A percentile compares a stretch with the other conserved stretches of the same genome.
phyloP scores from a whole-genome alignment of 2,888 invertebrate species.

The Chorisops tibialis region DNA sequence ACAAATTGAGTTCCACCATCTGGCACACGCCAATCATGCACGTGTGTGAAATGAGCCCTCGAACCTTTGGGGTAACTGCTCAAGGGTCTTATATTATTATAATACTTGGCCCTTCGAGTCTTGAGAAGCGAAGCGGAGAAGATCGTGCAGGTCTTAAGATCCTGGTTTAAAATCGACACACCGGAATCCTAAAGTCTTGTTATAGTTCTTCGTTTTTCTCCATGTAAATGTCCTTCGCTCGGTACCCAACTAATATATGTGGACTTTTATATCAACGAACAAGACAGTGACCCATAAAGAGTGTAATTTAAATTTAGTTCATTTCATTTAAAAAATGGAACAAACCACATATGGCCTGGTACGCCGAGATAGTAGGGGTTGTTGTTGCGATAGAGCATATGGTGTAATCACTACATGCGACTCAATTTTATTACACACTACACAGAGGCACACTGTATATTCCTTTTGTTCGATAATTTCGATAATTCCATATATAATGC shows the following conservation, averaged over 20 bases:
- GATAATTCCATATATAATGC: no score
- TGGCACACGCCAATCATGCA: constrained; percentile 27
- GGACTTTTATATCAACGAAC: neutral
- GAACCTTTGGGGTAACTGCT: neutral
- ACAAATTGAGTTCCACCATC: constrained; percentile 26
- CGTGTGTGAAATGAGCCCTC: constrained; percentile 11
- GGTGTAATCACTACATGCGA: neutral
- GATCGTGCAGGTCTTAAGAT: neutral
- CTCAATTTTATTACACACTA: neutral
- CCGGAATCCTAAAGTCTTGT: neutral
- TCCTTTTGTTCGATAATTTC: no score
- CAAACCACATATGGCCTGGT: constrained; percentile 7
- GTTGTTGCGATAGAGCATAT: constrained; percentile 1
- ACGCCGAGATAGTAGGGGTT: neutral
- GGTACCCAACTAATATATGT: neutral
- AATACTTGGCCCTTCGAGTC: neutral
- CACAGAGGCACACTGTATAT: no score
- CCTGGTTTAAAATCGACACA: neutral
- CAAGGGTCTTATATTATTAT: neutral
- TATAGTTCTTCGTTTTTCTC: neutral
- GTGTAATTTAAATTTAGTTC: constrained; percentile 23
- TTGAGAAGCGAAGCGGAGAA: neutral
- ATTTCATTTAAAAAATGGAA: constrained; percentile 11
- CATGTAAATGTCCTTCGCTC: constrained; percentile 4
- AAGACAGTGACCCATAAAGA: constrained; percentile 19